Evolutionary conservation across 1,140 invertebrate genomes (phyloP), one percentile per base, ranked within the genome.

Genomic region (Drosophila pandora): DNA sequence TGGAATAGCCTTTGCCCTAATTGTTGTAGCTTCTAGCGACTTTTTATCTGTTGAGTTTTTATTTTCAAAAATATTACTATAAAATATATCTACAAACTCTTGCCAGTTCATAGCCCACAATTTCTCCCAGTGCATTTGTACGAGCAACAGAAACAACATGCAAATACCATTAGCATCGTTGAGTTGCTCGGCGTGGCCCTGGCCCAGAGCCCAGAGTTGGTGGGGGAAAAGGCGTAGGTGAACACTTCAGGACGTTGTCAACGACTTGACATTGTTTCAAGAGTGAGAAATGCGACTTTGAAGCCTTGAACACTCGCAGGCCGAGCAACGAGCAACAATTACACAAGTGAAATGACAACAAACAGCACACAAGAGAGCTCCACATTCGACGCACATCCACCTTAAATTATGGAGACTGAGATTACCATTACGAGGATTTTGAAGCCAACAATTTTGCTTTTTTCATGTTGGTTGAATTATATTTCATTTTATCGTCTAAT

Each of bases 191-290:
- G 52, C 48, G 70, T 68, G 71, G 62, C 80, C 75, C 45, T 76
- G 80, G 76, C 78, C 37, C 49, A 39, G 17, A 48, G 55, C 65
- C 17, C 17, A 17, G 17, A 47, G 34, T 22, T 55, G 63, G 63
- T 12, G 30, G 34, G 32, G 48, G 41, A 17, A 23, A 48, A n/a
- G 63, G 76, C 59, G 58, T 48, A 28, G 64, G 74, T 59, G 71
- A 64, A 60, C 73, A 81, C 80, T 83, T 74, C 58, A 85, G 71
- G 61, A 72, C 67, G 63, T 69, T 71, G 77, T 85, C 81, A 84
- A 80, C 81, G 67, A 84, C 76, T 81, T 85, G 80, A 84, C 80
- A 84, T 84, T 84, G 80, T 84, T 85, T 85, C 73, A 84, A 84
- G 82, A 85, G 80, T 72, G 53, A 55, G 41, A 56, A 80, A 62